phyloP scores from a whole-genome alignment of 2,797 vertebrate species.

The Xenentodon cancila region DNA sequence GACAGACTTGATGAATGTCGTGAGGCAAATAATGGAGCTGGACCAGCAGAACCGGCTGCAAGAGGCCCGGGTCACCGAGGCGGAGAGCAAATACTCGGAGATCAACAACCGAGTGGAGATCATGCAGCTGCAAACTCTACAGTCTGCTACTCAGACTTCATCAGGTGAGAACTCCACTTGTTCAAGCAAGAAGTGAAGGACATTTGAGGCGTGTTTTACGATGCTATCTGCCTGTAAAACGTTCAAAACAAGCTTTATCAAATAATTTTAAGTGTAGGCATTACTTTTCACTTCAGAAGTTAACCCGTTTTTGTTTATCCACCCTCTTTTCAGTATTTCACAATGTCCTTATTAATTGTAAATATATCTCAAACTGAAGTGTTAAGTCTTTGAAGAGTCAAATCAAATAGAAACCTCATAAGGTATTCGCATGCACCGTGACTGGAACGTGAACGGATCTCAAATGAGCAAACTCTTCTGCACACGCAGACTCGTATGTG shows the following conservation, averaged over 20 bases:
- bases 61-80: constrained; percentile 88
- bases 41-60: constrained; percentile 88
- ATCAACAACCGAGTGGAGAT: constrained; percentile 96
- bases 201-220: no score
- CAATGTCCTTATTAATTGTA: background rate
- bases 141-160: constrained; percentile 90
- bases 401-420: background rate
- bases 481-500: constrained; percentile 32
- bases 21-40: constrained; percentile 94
- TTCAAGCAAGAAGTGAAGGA: no score
- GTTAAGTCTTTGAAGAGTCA: background rate
- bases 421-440: background rate
- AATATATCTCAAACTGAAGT: background rate
- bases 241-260: no score
- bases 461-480: constrained; percentile 14
- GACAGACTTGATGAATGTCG: constrained; percentile 85
- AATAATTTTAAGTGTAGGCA: no score
- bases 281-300: no score
- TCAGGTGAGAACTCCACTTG: constrained; percentile 85
- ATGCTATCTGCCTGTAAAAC: no score
- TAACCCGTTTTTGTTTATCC: no score
- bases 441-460: constrained; percentile 15
- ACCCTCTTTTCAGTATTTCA: no score
- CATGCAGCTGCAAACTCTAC: constrained; percentile 94
- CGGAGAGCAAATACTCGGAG: constrained; percentile 95